A percentile compares a stretch with the other conserved stretches of the same genome.
Conservation (phyloP, 1,140 invertebrate species). For the Ptiloglossa arizonensis region DNA sequence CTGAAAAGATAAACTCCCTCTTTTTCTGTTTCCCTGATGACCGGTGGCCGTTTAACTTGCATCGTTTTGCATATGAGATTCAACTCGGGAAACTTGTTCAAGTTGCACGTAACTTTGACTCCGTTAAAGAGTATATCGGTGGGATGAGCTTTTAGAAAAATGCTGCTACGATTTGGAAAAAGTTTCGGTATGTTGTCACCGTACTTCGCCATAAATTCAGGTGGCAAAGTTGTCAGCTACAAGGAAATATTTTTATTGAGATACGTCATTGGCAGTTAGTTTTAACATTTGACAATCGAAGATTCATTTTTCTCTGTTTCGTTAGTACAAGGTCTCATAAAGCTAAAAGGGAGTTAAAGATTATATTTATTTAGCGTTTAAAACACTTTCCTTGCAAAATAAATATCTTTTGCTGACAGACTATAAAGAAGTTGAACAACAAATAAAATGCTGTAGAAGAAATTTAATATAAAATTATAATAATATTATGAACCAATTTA, state of each 20-base stretch:
- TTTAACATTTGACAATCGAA: too few relatives aligned
- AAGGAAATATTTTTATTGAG: background rate
- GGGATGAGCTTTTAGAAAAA: slow-evolving; percentile 58
- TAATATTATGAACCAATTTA: too few relatives aligned
- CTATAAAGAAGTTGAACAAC: too few relatives aligned
- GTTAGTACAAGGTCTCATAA: too few relatives aligned
- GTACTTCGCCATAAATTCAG: slow-evolving; percentile 41
- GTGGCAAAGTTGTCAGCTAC: slow-evolving; percentile 38
- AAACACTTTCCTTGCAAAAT: too few relatives aligned
- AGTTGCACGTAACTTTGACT: slow-evolving; percentile 58
- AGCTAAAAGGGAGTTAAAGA: too few relatives aligned
- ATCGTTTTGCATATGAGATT: slow-evolving; percentile 55
- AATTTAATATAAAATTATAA: too few relatives aligned
- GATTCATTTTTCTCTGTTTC: too few relatives aligned
- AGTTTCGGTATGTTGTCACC: slow-evolving; percentile 56
- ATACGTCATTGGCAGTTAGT: too few relatives aligned
- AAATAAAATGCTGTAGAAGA: too few relatives aligned
- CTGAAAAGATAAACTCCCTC: slow-evolving; percentile 54
- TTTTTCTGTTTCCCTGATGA: slow-evolving; percentile 43
- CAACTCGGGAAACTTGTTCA: slow-evolving; percentile 50
- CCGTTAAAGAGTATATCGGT: slow-evolving; percentile 61
- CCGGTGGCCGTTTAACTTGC: slow-evolving; percentile 36
- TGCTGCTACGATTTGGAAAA: slow-evolving; percentile 46
- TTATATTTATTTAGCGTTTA: too few relatives aligned
- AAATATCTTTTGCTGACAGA: too few relatives aligned